Evolutionary conservation across 2,113 vertebrate species (phyloP).

Genomic region (Stomatorhinus ivindoensis): DNA sequence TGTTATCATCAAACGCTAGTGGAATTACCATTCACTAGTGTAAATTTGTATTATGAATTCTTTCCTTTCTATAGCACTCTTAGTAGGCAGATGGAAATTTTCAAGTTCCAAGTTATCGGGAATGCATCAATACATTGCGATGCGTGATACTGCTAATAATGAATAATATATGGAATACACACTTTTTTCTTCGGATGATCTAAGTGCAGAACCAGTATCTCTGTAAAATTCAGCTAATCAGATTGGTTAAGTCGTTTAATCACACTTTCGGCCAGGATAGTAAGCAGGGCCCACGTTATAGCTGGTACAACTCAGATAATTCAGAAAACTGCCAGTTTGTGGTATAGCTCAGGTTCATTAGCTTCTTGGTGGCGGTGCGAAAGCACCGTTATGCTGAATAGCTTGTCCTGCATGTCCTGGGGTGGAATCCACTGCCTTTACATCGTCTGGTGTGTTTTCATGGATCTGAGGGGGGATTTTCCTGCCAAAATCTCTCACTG

Average conservation of each 20-base stretch:
- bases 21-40: background rate
- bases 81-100: background rate
- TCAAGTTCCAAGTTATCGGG: background rate
- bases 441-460: background rate
- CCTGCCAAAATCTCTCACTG: background rate
- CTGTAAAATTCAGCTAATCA: background rate
- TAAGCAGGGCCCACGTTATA: background rate
- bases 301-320: background rate
- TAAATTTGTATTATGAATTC: background rate
- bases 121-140: background rate
- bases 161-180: background rate
- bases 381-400: background rate
- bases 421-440: background rate
- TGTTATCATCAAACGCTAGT: background rate
- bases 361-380: background rate
- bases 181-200: background rate
- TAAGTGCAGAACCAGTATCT: background rate
- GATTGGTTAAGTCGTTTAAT: background rate
- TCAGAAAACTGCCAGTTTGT: background rate
- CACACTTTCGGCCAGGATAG: no score
- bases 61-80: background rate
- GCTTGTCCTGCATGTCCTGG: no score
- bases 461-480: background rate
- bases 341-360: background rate
- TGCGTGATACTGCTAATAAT: background rate